Base-by-base conservation (phyloP, 2,113 vertebrate genomes). In the Cisticola juncidis region DNA sequence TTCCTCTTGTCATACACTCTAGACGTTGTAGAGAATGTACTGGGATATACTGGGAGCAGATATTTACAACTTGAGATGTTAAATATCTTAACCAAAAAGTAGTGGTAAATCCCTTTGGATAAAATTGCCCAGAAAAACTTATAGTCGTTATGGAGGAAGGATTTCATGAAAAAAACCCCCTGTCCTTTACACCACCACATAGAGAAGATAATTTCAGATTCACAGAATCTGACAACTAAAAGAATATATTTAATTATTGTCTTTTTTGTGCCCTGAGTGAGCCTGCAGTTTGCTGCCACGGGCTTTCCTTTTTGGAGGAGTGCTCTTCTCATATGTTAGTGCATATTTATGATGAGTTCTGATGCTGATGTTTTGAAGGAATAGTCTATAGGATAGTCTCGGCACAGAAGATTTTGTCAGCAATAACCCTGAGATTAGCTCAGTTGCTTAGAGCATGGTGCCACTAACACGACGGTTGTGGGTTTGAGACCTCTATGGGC, bases 381-480 rank as follows among this genome's bases (percentile, higher is more conserved):
- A 56, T 26, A 64, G 12, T 20, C 50, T 31, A 33, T 36, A 56
- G 25, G 16, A 24, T 47, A 47, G 73, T 61, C 5, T 81, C 62
- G 24, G 20, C 13, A 26, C 16, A 13, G 28, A 79, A 74, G 23
- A 40, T 14, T 7, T 31, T 7, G 2, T 4, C 12, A 81, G 40
- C 31, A 76, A 19, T 38, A 14, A 3, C 10, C 2, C 8, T 86
- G 28, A 86, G 47, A n/a, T 29, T 78, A 70, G 84, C 73, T 78
- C 38, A n/a, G 15, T 17, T 78, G 64, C 23, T 47, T 29, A 23
- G 47, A 78, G 15, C n/a, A 24, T 16, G 20, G 38, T n/a, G 10
- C 19, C 20, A 24, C 4, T n/a, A 38, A n/a, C 3, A 13, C 15
- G 5, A 9, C 0, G n/a, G 47, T 16, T 38, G 38, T 70, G 56